Base-by-base conservation (phyloP, 2,888 invertebrate species). In the Masnerella sp. region DNA sequence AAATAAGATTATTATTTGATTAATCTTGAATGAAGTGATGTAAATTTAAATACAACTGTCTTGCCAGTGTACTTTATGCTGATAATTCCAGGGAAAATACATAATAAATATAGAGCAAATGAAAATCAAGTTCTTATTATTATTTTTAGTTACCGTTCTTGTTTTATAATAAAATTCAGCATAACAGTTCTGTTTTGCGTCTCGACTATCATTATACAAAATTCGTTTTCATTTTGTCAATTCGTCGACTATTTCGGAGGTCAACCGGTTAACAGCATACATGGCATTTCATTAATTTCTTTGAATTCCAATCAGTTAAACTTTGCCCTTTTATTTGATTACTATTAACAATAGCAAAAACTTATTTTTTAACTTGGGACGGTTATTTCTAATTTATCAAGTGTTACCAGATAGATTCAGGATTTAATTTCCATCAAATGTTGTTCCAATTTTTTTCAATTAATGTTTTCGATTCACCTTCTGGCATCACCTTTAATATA, bases 341-440 rank as follows among this genome's bases (percentile, higher is more conserved):
- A 61, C 15, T 51, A 49, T 40, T 49, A 61, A 61, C 30, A 61
- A 61, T 61, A 67, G 36, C 61, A 73, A 73, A 73, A 64, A 52
- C 45, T 64, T 68, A 32, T 49, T 49, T 15, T 62, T 36, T 30
- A 47, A 62, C 20, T 40, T 52, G 69, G 74, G 74, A 74, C 74
- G 74, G 74, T 74, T 51, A 45, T 73, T 74, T 32, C 64, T 54
- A 69, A 51, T 20, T 34, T 47, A 34, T 9, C 9, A 25, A 58
- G 58, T 36, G 34, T 58, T 58, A 14, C 45, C 58, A 34, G 58
- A 43, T 11, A 8, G 15, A 45, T 15, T 15, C 25, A 9, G 12
- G 11, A 11, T 34, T 25, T 25, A 5, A 25, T 25, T 25, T 25
- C 7, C 25, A 25, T 25, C 25, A 25, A 25, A 5, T 25, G 7